phyloP scores from a whole-genome alignment of 2,797 vertebrate genomes.

The Syngnathus acus region DNA sequence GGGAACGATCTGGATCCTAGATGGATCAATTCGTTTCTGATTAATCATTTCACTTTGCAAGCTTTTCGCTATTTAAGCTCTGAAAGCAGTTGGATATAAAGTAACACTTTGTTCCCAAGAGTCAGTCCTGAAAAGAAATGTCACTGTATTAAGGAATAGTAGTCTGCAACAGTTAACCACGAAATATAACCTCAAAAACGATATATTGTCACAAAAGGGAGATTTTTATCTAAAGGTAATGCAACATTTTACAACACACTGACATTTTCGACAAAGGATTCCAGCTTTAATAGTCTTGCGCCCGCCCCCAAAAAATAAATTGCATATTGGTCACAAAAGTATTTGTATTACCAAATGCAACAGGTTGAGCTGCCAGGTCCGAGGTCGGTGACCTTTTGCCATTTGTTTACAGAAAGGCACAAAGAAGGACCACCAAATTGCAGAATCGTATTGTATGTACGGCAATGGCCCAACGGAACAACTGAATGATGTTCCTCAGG shows the following conservation, averaged over 20 bases:
- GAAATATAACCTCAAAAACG: background rate
- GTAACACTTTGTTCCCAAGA: background rate
- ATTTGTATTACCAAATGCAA: too few species aligned
- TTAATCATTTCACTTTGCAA: background rate
- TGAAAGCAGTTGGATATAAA: too few species aligned
- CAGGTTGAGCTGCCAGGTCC: too few species aligned
- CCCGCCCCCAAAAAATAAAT: too few species aligned
- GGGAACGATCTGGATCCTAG: background rate
- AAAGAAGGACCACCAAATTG: background rate
- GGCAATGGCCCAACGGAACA: background rate
- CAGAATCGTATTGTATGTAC: background rate
- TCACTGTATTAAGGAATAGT: background rate
- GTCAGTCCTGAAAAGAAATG: background rate
- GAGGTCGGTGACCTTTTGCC: background rate
- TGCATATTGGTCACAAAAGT: too few species aligned
- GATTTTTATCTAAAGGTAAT: background rate
- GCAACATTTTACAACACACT: background rate
- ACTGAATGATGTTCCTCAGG: background rate
- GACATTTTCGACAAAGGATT: too few species aligned
- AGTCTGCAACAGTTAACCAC: background rate
- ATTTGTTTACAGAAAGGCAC: background rate
- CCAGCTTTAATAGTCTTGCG: too few species aligned
- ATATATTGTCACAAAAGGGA: background rate
- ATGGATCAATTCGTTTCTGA: background rate
- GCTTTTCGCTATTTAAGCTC: background rate